Conservation (phyloP, 2,113 vertebrate genomes). For the Hippolais icterina region DNA sequence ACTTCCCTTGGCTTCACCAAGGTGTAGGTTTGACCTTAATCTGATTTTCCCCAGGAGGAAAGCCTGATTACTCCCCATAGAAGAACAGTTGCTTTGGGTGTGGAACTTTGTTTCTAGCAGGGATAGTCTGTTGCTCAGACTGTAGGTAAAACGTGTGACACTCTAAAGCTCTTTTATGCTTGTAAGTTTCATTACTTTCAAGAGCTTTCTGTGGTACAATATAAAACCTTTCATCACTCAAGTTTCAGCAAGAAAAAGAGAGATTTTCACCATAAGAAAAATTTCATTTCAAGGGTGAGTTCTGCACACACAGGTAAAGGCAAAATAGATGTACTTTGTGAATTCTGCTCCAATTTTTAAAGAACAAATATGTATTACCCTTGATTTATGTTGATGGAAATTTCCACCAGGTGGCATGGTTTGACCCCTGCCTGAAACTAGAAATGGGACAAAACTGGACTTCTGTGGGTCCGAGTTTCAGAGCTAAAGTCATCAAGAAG, state of each 20-base stretch:
- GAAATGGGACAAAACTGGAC: background rate
- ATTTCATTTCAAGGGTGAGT: background rate
- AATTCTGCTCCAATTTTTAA: background rate
- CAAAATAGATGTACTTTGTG: background rate
- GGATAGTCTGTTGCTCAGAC: background rate
- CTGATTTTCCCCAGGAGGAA: background rate
- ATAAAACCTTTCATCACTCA: conserved; percentile 4
- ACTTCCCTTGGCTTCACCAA: background rate
- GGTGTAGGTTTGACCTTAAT: background rate
- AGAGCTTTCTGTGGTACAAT: background rate
- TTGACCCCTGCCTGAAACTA: background rate
- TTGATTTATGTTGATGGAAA: background rate
- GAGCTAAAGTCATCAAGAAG: background rate
- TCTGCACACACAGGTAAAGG: background rate
- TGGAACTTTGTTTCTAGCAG: background rate
- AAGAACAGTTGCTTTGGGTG: background rate
- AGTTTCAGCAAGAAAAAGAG: background rate
- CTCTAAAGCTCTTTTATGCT: background rate
- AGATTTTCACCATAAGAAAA: background rate
- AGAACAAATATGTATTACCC: background rate
- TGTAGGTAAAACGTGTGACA: background rate
- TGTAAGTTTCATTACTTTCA: background rate
- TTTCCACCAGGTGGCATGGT: conserved; percentile 38
- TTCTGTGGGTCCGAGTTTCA: background rate
- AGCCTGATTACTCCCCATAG: background rate